Percentiles rank a stretch among this genome's conserved stretches.
Conservation (phyloP, 1,140 invertebrate genomes). For the Ceratosolen solmsi region DNA sequence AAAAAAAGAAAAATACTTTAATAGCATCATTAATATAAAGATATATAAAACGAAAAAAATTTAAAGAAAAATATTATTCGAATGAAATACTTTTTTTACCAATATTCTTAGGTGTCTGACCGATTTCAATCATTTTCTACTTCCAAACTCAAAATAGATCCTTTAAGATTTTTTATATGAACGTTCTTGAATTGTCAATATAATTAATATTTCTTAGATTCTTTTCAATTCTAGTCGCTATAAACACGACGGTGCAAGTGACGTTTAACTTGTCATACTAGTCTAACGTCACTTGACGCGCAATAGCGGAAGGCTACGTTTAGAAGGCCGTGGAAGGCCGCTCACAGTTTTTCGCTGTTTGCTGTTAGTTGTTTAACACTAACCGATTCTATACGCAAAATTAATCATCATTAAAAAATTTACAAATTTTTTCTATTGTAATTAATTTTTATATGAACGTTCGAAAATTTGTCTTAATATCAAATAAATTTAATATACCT, state of each 20-base stretch:
- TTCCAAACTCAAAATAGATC: background rate
- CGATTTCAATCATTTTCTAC: background rate
- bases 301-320: slow-evolving; percentile 65
- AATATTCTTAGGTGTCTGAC: background rate
- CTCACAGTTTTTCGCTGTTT: slow-evolving; percentile 34
- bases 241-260: background rate
- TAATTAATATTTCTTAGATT: background rate
- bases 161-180: background rate
- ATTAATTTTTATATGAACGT: too few relatives aligned
- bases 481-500: too few relatives aligned
- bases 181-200: background rate
- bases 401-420: background rate
- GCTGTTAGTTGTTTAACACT: background rate
- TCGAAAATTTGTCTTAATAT: too few relatives aligned
- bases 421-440: background rate
- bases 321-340: slow-evolving; percentile 60
- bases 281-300: slow-evolving; percentile 56
- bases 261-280: slow-evolving; percentile 49
- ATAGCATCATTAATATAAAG: too few relatives aligned
- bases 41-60: too few relatives aligned
- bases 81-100: too few relatives aligned
- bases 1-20: too few relatives aligned
- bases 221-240: background rate
- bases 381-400: background rate
- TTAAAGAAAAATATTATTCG: too few relatives aligned